phyloP scores from a whole-genome alignment of 2,888 invertebrate genomes.

The Drosophila mercatorum region DNA sequence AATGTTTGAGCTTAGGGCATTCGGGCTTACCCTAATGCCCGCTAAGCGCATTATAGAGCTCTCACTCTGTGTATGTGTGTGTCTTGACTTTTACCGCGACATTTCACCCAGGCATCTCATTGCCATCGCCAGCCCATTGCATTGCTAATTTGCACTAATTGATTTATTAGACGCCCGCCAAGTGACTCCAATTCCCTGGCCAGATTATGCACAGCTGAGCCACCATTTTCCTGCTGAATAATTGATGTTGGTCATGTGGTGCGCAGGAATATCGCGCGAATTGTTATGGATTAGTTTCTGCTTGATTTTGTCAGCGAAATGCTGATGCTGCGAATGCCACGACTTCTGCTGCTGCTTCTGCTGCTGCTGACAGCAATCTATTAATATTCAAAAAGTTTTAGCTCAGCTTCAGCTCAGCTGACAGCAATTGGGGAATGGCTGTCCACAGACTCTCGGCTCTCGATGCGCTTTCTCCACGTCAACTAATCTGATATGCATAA shows the following conservation, averaged over 20 bases:
- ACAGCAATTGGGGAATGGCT: constrained; percentile 41
- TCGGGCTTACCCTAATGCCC: constrained; percentile 28
- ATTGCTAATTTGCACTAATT: constrained; percentile 51
- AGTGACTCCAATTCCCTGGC: constrained; percentile 23
- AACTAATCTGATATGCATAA: constrained; percentile 43
- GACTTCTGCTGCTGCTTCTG: constrained; percentile 4
- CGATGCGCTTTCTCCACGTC: not conserved
- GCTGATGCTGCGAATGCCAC: not conserved
- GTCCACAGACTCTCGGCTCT: constrained; percentile 28
- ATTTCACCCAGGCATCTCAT: not conserved
- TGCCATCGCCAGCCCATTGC: constrained; percentile 13
- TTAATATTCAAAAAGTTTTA: constrained; percentile 58
- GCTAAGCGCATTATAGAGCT: constrained; percentile 52
- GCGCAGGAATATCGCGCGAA: constrained; percentile 18
- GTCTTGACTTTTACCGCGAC: constrained; percentile 33
- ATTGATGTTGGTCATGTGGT: constrained; percentile 42
- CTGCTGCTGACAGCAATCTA: constrained; percentile 50
- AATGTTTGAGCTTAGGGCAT: constrained; percentile 36
- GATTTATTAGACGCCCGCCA: constrained; percentile 48
- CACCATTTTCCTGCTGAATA: constrained; percentile 31
- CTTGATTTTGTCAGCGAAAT: constrained; percentile 25
- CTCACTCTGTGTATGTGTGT: not conserved
- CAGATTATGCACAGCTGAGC: constrained; percentile 29
- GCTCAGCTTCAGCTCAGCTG: constrained; percentile 38
- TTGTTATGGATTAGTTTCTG: constrained; percentile 51